Conservation (phyloP, 2,113 vertebrate genomes). For the Brachionichthys hirsutus region DNA sequence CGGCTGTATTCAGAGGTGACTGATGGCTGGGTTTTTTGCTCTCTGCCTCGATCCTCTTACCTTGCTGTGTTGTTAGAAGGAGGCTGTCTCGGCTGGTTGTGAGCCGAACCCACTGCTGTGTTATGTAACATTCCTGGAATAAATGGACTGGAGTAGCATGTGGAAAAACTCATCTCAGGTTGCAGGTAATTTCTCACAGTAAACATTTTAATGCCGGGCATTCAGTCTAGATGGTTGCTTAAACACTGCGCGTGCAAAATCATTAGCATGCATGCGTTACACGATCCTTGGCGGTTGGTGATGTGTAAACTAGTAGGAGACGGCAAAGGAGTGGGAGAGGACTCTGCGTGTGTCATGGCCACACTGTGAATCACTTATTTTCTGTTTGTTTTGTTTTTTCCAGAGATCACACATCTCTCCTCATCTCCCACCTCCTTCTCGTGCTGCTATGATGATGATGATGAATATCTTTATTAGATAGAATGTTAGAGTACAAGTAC, state of each 20-base stretch:
- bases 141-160: conserved; percentile 51
- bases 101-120: conserved; percentile 38
- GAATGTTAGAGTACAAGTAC: too few relatives aligned
- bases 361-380: conserved; percentile 47
- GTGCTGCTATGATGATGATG: too few relatives aligned
- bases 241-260: neutral
- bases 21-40: conserved; percentile 22
- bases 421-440: conserved; percentile 28
- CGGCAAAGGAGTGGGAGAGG: conserved; percentile 43
- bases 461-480: too few relatives aligned
- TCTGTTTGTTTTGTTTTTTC: conserved; percentile 13
- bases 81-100: conserved; percentile 41
- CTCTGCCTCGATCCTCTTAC: conserved; percentile 40
- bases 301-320: conserved; percentile 7
- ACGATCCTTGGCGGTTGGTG: conserved; percentile 10
- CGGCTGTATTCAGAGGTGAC: neutral
- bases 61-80: conserved; percentile 45
- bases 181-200: conserved; percentile 54
- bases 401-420: conserved; percentile 24
- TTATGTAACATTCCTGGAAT: conserved; percentile 67
- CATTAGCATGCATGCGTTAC: neutral
- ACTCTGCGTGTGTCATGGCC: conserved; percentile 33
- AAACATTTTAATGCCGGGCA: conserved; percentile 34
- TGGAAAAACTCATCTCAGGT: conserved; percentile 45
- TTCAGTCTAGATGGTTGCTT: conserved; percentile 11